These are phyloP conservation scores for Condylura cristata DNA, from an alignment of 2,113 vertebrate species.

Conservation along the genomic window DNA sequence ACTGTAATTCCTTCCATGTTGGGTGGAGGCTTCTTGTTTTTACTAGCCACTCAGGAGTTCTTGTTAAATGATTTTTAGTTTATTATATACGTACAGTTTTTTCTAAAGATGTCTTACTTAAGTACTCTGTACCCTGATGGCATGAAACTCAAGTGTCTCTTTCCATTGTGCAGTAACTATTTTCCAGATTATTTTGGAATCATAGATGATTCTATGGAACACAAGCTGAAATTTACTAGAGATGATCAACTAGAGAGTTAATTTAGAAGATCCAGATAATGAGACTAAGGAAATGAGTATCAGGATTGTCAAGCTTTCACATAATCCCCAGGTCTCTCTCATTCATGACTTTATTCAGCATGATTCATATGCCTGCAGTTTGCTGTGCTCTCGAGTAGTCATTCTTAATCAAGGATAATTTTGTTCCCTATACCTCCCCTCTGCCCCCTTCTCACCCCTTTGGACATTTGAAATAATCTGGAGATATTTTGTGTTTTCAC, in stretches of 20 bases:
- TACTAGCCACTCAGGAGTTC: neutral
- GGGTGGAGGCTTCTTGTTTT: slow-evolving; percentile 20
- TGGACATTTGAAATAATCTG: neutral
- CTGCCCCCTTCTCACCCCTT: too few relatives aligned
- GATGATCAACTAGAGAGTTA: slow-evolving; percentile 22
- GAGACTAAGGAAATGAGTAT: neutral
- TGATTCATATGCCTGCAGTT: neutral
- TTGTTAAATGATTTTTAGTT: slow-evolving; percentile 23
- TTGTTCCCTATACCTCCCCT: neutral
- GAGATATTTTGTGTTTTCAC: neutral
- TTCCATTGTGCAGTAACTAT: slow-evolving; percentile 1
- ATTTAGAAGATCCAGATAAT: neutral
- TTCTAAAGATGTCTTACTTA: neutral
- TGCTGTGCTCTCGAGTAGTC: neutral
- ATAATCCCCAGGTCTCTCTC: neutral
- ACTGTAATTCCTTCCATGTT: neutral
- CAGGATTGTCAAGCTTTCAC: neutral
- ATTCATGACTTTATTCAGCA: neutral
- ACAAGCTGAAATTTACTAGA: neutral
- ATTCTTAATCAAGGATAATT: neutral
- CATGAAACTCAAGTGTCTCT: neutral
- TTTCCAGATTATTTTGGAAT: slow-evolving; percentile 8
- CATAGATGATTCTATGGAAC: neutral
- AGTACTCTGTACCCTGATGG: neutral
- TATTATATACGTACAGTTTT: neutral